A percentile compares a stretch with the other conserved stretches of the same genome.
Evolutionary conservation across 1,140 invertebrate genomes (phyloP).

Genomic region (Acromyrmex echinatior): DNA sequence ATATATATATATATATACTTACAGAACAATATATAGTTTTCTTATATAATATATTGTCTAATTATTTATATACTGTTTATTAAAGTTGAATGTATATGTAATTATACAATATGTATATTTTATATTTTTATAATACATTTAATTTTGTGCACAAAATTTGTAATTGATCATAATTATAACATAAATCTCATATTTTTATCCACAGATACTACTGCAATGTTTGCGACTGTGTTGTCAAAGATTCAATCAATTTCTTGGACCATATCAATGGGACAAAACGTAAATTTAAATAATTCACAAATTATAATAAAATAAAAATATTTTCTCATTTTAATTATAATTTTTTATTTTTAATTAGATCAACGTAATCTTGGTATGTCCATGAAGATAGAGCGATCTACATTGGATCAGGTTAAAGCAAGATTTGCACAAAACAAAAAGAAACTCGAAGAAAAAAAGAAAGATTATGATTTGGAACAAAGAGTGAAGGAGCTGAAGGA

Average conservation of each 20-base stretch:
- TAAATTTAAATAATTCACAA: conserved; percentile 82
- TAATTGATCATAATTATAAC: neutral
- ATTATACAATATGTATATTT: neutral
- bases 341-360: conserved; percentile 87
- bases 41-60: no score
- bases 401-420: conserved; percentile 98
- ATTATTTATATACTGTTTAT: no score
- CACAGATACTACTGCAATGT: conserved; percentile 98
- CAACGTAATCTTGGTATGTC: conserved; percentile 99
- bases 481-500: conserved; percentile 97
- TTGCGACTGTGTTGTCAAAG: conserved; percentile 99
- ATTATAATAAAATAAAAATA: conserved; percentile 18
- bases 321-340: conserved; percentile 4
- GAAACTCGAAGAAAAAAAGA: conserved; percentile 98
- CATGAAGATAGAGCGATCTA: conserved; percentile 98
- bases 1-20: no score
- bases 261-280: conserved; percentile 99
- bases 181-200: conserved; percentile 58
- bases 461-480: conserved; percentile 98
- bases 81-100: no score
- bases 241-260: conserved; percentile 99
- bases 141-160: neutral
- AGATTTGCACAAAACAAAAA: conserved; percentile 97
- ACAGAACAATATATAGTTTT: no score
- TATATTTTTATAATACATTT: neutral